phyloP scores from a whole-genome alignment of 1,140 invertebrate species.

The Helicoverpa armigera region DNA sequence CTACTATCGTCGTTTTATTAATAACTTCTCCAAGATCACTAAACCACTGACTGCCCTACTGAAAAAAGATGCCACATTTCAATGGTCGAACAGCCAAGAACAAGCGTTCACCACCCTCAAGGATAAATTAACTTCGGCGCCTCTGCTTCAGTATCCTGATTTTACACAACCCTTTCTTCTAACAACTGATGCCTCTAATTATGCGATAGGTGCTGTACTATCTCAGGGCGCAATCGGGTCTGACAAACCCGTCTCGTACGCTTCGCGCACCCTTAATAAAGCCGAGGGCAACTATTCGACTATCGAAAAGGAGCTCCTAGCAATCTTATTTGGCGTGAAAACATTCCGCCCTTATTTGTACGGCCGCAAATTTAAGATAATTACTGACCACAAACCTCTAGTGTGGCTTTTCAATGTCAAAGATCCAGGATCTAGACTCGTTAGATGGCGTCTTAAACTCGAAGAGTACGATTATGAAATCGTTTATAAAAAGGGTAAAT shows the following conservation, averaged over 20 bases:
- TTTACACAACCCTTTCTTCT: background rate
- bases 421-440: background rate
- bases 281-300: background rate
- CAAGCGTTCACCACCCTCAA: background rate
- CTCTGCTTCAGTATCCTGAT: background rate
- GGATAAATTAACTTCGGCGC: background rate
- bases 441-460: background rate
- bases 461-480: slow-evolving; percentile 6
- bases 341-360: slow-evolving; percentile 8
- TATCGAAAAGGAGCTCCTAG: background rate
- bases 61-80: background rate
- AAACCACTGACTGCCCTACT: background rate
- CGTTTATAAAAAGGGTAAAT: background rate
- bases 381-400: slow-evolving; percentile 7
- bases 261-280: background rate
- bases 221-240: background rate
- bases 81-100: background rate
- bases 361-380: background rate
- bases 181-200: background rate
- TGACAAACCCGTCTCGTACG: background rate
- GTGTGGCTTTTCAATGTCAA: background rate
- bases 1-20: slow-evolving; percentile 1
- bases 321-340: background rate
- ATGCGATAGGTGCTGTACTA: background rate
- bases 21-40: background rate